Percentiles rank a stretch among this genome's conserved stretches.
Evolutionary conservation across 2,797 vertebrate species (phyloP).

Genomic region (Peromyscus nudipes): DNA sequence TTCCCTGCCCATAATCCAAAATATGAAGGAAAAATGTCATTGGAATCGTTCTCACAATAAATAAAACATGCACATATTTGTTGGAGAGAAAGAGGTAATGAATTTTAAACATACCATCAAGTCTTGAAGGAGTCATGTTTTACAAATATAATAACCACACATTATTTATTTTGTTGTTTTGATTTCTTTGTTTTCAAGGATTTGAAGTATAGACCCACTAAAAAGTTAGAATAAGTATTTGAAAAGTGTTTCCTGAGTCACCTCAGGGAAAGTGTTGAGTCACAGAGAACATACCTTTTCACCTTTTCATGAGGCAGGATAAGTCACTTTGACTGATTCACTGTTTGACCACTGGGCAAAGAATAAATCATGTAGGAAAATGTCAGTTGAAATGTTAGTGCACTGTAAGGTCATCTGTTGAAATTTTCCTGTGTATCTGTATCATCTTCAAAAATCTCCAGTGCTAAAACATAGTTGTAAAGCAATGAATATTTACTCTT

Average conservation of each 20-base stretch:
- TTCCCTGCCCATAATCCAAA: conserved; percentile 14
- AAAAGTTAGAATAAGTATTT: conserved; percentile 59
- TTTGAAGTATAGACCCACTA: conserved; percentile 56
- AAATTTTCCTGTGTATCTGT: conserved; percentile 63
- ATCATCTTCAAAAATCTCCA: conserved; percentile 56
- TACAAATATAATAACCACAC: conserved; percentile 63
- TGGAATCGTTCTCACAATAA: conserved; percentile 58
- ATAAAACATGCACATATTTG: conserved; percentile 61
- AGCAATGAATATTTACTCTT: conserved; percentile 19
- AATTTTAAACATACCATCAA: conserved; percentile 58
- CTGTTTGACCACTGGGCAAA: conserved; percentile 75
- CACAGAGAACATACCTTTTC: conserved; percentile 79
- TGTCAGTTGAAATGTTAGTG: conserved; percentile 83
- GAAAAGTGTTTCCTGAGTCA: conserved; percentile 75
- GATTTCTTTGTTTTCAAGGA: conserved; percentile 61
- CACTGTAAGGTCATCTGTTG: conserved; percentile 78
- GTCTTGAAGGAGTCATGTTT: conserved; percentile 64
- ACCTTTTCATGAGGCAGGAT: conserved; percentile 79
- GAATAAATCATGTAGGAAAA: conserved; percentile 84
- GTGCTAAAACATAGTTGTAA: conserved; percentile 1
- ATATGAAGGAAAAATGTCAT: conserved; percentile 62
- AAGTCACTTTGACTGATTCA: conserved; percentile 81
- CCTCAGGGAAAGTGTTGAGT: conserved; percentile 57
- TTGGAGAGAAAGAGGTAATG: conserved; percentile 51
- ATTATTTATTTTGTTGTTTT: conserved; percentile 71